phyloP scores from a whole-genome alignment of 2,888 invertebrate genomes.

The Cacoxenus indagator region DNA sequence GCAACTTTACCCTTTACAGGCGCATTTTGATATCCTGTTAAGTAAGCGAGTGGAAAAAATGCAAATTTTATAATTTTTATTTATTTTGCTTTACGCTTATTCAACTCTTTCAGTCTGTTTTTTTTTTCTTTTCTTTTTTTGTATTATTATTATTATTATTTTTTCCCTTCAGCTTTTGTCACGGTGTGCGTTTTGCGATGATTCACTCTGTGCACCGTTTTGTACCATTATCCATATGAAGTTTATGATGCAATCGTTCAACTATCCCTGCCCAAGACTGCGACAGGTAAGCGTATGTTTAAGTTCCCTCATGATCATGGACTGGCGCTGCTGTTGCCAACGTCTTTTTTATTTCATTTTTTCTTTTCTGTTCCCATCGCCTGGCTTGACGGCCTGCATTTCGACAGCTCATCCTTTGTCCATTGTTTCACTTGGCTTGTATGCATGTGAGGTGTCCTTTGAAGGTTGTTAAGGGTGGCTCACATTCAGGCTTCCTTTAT shows the following conservation, averaged over 20 bases:
- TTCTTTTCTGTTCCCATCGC: not conserved
- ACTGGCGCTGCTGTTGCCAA: not conserved
- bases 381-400: not conserved
- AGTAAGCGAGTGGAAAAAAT: not conserved
- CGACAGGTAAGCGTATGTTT: conserved; percentile 18
- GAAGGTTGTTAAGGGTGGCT: conserved; percentile 37
- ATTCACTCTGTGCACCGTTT: conserved; percentile 50
- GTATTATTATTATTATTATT: too few species aligned
- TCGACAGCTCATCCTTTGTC: not conserved
- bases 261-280: conserved; percentile 24
- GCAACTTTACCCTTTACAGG: not conserved
- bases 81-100: conserved; percentile 24
- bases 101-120: not conserved
- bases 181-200: conserved; percentile 34
- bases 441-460: not conserved
- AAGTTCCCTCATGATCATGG: not conserved
- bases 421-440: not conserved
- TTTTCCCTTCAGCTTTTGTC: not conserved
- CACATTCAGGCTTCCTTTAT: conserved; percentile 38
- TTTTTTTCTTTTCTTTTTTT: too few species aligned
- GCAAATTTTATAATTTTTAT: conserved; percentile 28
- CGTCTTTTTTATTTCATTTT: not conserved
- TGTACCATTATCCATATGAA: conserved; percentile 39
- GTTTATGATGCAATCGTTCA: conserved; percentile 61
- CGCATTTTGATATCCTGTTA: not conserved